Percentiles rank a stretch among this genome's conserved stretches.
phyloP scores from a whole-genome alignment of 1,140 invertebrate genomes.

The Brachionus calyciflorus region DNA sequence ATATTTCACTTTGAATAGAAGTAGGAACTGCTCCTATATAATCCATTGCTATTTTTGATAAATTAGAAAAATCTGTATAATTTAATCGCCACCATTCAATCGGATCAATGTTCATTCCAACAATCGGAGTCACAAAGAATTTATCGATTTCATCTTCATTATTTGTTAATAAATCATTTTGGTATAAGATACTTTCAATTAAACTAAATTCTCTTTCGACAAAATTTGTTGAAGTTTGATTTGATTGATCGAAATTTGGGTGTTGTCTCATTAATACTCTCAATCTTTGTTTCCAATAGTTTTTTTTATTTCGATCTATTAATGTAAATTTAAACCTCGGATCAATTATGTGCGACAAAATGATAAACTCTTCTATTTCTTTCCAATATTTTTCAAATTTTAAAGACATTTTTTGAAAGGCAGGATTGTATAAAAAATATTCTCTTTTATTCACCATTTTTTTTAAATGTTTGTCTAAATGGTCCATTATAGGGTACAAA shows the following conservation, averaged over 20 bases:
- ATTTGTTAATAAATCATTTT: not conserved
- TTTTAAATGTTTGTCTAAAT: slow-evolving; percentile 1
- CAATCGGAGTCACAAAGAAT: not conserved
- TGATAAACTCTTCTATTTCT: not conserved
- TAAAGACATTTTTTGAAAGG: not conserved
- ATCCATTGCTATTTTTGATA: not conserved
- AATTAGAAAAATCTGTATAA: slow-evolving; percentile 10
- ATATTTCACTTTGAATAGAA: not conserved
- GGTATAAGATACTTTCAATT: not conserved
- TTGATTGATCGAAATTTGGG: not conserved
- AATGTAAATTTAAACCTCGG: not conserved
- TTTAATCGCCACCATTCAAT: not conserved
- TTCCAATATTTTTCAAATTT: slow-evolving; percentile 19
- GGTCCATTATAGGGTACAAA: not conserved
- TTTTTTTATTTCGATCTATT: not conserved
- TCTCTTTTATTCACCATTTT: not conserved
- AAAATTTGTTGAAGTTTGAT: not conserved
- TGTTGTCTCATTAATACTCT: not conserved
- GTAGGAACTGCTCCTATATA: not conserved
- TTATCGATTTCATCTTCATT: slow-evolving; percentile 10
- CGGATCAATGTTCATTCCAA: not conserved
- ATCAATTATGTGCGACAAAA: not conserved
- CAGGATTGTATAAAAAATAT: not conserved
- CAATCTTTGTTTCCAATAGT: not conserved
- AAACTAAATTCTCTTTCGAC: not conserved